Conservation (phyloP, 2,113 vertebrate genomes). For the Python bivittatus region DNA sequence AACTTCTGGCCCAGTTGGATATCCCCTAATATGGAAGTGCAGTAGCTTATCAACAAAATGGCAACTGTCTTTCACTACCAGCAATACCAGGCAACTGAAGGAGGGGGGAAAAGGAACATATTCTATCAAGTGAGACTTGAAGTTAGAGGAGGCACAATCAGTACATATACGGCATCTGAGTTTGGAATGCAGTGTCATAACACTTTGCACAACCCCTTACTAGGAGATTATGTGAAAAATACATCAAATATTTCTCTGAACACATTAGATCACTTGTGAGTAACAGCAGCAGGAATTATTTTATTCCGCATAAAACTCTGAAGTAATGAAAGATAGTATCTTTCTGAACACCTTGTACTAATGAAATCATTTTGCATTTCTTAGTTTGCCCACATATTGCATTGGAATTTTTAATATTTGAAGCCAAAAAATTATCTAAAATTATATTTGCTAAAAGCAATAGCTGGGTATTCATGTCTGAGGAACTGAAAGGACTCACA, state of each 20-base stretch:
- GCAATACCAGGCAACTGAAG: background rate
- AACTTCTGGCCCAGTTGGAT: background rate
- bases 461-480: background rate
- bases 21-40: too few species aligned
- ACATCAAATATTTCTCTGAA: background rate
- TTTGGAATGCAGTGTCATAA: background rate
- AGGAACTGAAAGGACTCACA: background rate
- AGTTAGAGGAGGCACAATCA: background rate
- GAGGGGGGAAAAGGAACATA: too few species aligned
- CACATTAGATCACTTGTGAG: background rate
- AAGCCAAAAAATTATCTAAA: constrained; percentile 22
- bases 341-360: constrained; percentile 1
- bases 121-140: background rate
- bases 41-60: too few species aligned
- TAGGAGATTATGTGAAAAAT: background rate
- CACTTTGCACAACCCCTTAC: background rate
- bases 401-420: background rate
- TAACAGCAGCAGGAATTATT: background rate
- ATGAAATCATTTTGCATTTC: constrained; percentile 27
- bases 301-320: constrained; percentile 32
- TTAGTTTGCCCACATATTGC: constrained; percentile 19
- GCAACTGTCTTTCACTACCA: background rate
- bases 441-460: background rate
- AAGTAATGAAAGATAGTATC: constrained; percentile 31
- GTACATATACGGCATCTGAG: background rate